Percentiles rank a stretch among this genome's conserved stretches.
These are phyloP conservation scores for Linyphia triangularis DNA, from an alignment of 2,888 invertebrate species.

Conservation along the genomic window DNA sequence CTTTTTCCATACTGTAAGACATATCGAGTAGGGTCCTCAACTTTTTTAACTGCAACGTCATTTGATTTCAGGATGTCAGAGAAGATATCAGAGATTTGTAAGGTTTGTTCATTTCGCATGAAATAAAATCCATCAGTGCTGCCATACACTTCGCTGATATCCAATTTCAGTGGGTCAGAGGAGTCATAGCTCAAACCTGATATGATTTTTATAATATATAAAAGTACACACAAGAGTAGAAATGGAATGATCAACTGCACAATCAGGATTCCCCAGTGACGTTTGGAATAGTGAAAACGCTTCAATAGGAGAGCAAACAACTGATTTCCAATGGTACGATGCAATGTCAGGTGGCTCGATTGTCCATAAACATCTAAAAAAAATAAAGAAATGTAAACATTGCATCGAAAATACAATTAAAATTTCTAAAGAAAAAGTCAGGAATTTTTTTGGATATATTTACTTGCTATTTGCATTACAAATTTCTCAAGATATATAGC, in stretches of 20 bases:
- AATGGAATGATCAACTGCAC: conserved; percentile 75
- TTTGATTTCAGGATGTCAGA: conserved; percentile 6
- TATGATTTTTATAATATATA: neutral
- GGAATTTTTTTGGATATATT: too few relatives aligned
- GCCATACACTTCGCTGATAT: conserved; percentile 4
- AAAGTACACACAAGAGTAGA: conserved; percentile 40
- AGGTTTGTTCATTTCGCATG: neutral
- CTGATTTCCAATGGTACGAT: neutral
- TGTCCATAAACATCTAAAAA: conserved; percentile 44
- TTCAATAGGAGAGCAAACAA: conserved; percentile 79
- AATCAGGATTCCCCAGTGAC: conserved; percentile 80
- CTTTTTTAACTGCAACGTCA: neutral
- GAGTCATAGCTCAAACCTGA: neutral
- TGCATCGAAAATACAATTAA: too few relatives aligned
- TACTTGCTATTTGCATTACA: too few relatives aligned
- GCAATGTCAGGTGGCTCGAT: neutral
- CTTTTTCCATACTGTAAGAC: conserved; percentile 46
- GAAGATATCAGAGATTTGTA: neutral
- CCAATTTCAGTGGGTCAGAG: neutral
- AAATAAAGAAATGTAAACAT: too few relatives aligned
- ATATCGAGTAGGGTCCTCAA: conserved; percentile 40
- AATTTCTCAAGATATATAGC: too few relatives aligned
- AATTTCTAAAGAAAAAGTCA: too few relatives aligned
- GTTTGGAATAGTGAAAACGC: conserved; percentile 80
- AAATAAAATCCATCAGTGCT: neutral